Base-by-base conservation (phyloP, 2,888 invertebrate species). In the Penaeus monodon region DNA sequence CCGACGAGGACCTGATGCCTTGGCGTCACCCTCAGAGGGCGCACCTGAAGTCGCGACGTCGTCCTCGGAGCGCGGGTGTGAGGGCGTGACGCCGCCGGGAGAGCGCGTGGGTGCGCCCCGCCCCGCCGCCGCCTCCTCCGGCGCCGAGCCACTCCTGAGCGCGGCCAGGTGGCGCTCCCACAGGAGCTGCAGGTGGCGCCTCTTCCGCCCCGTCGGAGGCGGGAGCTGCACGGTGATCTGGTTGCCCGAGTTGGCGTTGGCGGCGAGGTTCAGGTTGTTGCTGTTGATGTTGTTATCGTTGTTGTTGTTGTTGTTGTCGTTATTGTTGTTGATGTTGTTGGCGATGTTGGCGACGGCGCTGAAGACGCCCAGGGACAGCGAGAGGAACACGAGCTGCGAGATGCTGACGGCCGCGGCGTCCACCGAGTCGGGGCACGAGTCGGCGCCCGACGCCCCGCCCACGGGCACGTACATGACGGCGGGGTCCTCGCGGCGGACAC, bases 271-370 rank as follows among this genome's bases (percentile, higher is more conserved):
- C 33, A 86, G 65, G 63, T 88, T 89, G 73, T 88, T 86, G 64
- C 77, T 89, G 70, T 86, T 85, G 68, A 85, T 83, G 73, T 88
- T 88, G 66, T 88, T 88, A 63, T 81, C 83, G 66, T 83, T 88
- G 63, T 88, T 88, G 83, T 88, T 85, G 74, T 88, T 88, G 49
- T 88, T 88, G 65, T 88, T 89, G 79, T 89, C 88, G 38, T 89
- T 89, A 81, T 89, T 89, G 78, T 88, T 88, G 86, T 89, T 89
- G 66, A 89, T 84, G 88, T 88, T 88, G 65, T 80, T 88, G 66
- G 88, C 85, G 68, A 89, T 85, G 80, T 88, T 89, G 24, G 89
- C 84, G 24, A 89, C 86, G 73, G 86, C 89, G 24, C 76, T 89
- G 83, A 89, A 89, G 57, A 89, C 73, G 17, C 86, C 88, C 14